Base-by-base conservation (phyloP, 2,888 invertebrate genomes). In the Liopterus haemorrhoidalis region DNA sequence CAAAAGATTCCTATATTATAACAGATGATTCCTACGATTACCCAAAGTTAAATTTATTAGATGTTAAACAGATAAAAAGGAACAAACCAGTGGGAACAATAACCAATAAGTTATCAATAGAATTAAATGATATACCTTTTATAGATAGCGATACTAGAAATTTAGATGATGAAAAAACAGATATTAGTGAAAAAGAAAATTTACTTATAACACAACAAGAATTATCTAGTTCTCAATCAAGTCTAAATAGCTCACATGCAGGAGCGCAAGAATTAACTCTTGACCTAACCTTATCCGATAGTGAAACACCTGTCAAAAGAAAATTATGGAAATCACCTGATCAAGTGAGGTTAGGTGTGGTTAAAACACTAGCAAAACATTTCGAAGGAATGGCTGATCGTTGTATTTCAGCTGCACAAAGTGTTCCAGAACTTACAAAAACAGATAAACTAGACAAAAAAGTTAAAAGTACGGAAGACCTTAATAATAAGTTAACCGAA, bases 301-400 rank as follows among this genome's bases (percentile, higher is more conserved):
- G 56, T 4, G 46, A 46, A 21, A 58, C 60, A 4, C 59, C 63
- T 3, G 52, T 60, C 11, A 62, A 62, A 37, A 60, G 61, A 36
- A 80, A 78, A 53, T 79, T 77, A 14, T 82, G 82, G 82, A 79
- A 76, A 56, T 81, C 81, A 0, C 82, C 82, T 0, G 81, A 81
- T 54, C 81, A 82, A 55, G 78, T 78, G 39, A 67, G 81, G 44
- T 75, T 82, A 14, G 79, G 82, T 0, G 52, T 80, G 62, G 85
- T 85, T 1, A 81, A 79, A 46, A 81, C 79, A 27, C 67, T 86
- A 46, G 73, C 83, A 0, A 79, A 79, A 59, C 82, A 80, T 62
- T 86, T 85, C 53, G 74, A 81, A 54, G 64, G 69, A 53, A 71
- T 72, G 22, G 43, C 41, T 15, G 49, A 44, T 39, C 49, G 43